phyloP scores from a whole-genome alignment of 1,140 invertebrate genomes.

The Drosophila pallidifrons region DNA sequence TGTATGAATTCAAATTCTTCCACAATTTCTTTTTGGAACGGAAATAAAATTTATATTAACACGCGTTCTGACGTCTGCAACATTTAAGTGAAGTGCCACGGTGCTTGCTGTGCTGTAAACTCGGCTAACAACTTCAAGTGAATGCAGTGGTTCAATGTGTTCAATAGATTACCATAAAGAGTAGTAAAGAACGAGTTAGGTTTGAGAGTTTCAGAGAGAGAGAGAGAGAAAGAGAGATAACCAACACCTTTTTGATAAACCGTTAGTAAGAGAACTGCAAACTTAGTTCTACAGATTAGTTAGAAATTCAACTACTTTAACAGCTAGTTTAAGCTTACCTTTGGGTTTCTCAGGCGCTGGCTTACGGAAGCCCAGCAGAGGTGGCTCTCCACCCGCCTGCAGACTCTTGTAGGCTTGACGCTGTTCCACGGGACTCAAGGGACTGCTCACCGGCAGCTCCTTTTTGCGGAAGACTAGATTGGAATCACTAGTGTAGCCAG shows the following conservation, averaged over 20 bases:
- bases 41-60: constrained; percentile 44
- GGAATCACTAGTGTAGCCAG: constrained; percentile 95
- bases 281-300: constrained; percentile 15
- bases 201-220: constrained; percentile 16
- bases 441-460: constrained; percentile 88
- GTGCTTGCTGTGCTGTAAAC: constrained; percentile 25
- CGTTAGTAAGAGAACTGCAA: constrained; percentile 42
- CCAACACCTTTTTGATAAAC: constrained; percentile 60
- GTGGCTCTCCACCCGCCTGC: constrained; percentile 96
- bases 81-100: constrained; percentile 22
- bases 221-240: constrained; percentile 50
- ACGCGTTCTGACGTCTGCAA: constrained; percentile 3
- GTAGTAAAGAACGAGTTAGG: constrained; percentile 29
- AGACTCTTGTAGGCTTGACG: constrained; percentile 93
- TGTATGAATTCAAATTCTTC: constrained; percentile 90
- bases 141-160: constrained; percentile 34
- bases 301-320: constrained; percentile 25
- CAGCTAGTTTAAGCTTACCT: constrained; percentile 86
- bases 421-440: constrained; percentile 92
- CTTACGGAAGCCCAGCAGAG: constrained; percentile 94
- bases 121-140: constrained; percentile 55
- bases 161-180: constrained; percentile 10
- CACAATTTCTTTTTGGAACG: constrained; percentile 59
- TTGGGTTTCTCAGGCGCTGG: constrained; percentile 93
- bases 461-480: constrained; percentile 93